Conservation (phyloP, 2,113 vertebrate species). For the Alligator sinensis region DNA sequence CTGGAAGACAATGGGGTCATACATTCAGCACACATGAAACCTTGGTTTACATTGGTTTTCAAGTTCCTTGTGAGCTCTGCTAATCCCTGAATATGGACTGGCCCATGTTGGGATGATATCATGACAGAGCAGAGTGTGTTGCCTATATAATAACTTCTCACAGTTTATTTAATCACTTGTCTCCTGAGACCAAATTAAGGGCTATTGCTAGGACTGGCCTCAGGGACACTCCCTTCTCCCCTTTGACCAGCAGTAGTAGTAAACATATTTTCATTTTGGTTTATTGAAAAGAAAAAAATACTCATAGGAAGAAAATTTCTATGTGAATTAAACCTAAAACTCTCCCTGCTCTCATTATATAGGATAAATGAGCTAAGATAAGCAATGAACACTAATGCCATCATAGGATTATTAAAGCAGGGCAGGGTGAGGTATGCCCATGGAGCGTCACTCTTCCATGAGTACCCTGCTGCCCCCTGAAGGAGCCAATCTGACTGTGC, state of each 20-base stretch:
- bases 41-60: neutral
- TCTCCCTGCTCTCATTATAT: slow-evolving; percentile 24
- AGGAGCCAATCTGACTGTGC: neutral
- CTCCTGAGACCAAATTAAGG: neutral
- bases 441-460: neutral
- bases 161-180: neutral
- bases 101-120: neutral
- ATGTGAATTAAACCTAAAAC: slow-evolving; percentile 35
- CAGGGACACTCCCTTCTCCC: neutral
- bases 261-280: neutral
- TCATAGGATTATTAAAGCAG: too few species aligned
- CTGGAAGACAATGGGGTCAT: slow-evolving; percentile 65
- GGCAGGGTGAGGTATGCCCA: too few species aligned
- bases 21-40: neutral
- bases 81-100: neutral
- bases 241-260: neutral
- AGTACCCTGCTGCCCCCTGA: neutral
- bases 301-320: slow-evolving; percentile 24
- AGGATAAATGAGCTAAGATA: slow-evolving; percentile 35
- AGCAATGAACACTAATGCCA: neutral
- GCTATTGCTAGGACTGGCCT: neutral
- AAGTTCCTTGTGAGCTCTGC: neutral
- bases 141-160: neutral
- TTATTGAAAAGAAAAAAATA: neutral
- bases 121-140: neutral